Evolutionary conservation across 2,113 vertebrate genomes (phyloP).

Genomic region (Camarhynchus parvulus): DNA sequence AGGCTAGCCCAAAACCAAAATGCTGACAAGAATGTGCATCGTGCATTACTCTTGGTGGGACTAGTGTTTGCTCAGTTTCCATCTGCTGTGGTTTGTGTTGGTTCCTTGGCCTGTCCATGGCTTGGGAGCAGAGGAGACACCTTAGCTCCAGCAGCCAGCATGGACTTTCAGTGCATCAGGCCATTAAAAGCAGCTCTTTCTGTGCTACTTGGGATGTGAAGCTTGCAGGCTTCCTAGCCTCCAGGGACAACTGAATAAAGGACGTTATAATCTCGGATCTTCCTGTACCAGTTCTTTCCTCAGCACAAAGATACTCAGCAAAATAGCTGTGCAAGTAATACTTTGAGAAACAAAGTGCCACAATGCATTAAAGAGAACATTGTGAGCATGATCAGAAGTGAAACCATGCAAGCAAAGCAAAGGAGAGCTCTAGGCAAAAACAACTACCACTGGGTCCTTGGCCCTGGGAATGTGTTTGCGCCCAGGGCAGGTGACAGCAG

Average conservation of each 20-base stretch:
- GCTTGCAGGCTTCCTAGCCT: background rate
- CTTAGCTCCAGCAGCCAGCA: background rate
- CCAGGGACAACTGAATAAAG: background rate
- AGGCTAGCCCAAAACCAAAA: background rate
- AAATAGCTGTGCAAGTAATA: background rate
- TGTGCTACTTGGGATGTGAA: background rate
- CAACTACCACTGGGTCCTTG: background rate
- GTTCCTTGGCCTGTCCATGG: background rate
- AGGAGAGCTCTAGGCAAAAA: background rate
- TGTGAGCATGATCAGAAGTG: background rate
- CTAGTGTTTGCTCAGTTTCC: rapidly evolving
- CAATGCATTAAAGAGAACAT: background rate
- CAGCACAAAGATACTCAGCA: background rate
- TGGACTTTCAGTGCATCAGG: background rate
- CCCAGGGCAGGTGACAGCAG: background rate
- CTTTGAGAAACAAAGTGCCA: background rate
- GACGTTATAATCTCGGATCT: background rate
- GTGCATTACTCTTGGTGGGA: background rate
- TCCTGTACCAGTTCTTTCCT: background rate
- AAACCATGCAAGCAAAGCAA: background rate
- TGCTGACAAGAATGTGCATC: background rate
- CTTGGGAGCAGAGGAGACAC: background rate
- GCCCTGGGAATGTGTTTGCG: background rate
- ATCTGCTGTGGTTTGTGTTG: background rate
- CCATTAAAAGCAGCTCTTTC: background rate